A percentile compares a stretch with the other conserved stretches of the same genome.
Conservation (phyloP, 2,113 vertebrate genomes). For the Scolopax mira region DNA sequence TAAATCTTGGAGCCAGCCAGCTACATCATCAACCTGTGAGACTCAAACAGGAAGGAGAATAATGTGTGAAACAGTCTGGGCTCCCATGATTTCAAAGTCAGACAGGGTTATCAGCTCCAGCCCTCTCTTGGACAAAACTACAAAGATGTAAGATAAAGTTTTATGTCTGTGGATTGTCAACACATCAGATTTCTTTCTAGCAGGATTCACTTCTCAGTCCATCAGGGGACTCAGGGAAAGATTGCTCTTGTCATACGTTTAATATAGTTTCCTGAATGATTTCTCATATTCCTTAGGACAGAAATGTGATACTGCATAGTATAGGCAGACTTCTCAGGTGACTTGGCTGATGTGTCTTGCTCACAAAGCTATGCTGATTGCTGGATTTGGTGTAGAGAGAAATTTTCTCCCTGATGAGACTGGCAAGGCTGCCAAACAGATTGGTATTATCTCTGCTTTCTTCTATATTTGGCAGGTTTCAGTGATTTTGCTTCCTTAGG, state of each 20-base stretch:
- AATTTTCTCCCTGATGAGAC: not conserved
- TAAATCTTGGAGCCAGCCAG: not conserved
- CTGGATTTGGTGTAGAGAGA: not conserved
- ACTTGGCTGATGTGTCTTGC: not conserved
- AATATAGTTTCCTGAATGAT: not conserved
- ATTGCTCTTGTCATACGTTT: not conserved
- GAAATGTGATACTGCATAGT: not conserved
- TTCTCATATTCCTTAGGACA: not conserved
- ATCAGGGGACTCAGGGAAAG: not conserved
- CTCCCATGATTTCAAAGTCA: not conserved
- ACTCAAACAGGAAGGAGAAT: not conserved
- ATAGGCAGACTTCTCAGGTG: not conserved
- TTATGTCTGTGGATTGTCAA: not conserved
- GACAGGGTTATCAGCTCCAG: not conserved
- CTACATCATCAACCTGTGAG: not conserved
- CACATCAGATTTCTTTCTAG: not conserved
- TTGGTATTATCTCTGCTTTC: not conserved
- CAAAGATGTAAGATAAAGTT: not conserved
- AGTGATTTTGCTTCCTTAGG: not conserved
- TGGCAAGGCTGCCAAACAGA: not conserved
- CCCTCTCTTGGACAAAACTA: not conserved
- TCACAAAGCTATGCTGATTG: not conserved
- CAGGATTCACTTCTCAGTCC: not conserved
- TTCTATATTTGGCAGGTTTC: not conserved
- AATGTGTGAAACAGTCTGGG: not conserved